Evolutionary conservation across 1,140 invertebrate species (phyloP).

Genomic region (Diorhabda sublineata): DNA sequence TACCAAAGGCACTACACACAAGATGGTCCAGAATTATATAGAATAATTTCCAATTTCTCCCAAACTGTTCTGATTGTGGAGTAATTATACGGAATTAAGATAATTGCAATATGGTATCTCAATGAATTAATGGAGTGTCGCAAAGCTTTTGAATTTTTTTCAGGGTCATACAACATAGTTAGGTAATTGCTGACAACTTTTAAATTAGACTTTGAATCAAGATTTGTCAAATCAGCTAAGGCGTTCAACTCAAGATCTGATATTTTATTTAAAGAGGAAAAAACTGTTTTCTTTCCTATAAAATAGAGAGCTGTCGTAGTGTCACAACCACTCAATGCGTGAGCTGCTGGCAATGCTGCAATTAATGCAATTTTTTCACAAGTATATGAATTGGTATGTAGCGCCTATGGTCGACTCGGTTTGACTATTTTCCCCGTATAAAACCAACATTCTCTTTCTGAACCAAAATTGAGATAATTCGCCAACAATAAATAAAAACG

Average conservation of each 20-base stretch:
- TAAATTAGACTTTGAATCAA: too few species aligned
- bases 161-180: too few species aligned
- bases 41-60: too few species aligned
- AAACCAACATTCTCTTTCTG: not conserved
- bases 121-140: too few species aligned
- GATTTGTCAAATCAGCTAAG: too few species aligned
- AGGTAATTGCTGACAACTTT: too few species aligned
- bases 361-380: not conserved
- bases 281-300: not conserved
- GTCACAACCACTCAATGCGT: not conserved
- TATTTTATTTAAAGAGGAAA: not conserved
- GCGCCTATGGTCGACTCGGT: not conserved
- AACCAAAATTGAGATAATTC: not conserved
- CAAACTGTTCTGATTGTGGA: too few species aligned
- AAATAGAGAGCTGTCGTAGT: not conserved
- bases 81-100: too few species aligned
- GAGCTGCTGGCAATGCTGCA: not conserved
- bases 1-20: too few species aligned
- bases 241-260: not conserved
- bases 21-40: too few species aligned
- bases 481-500: not conserved
- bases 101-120: too few species aligned
- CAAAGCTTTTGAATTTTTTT: too few species aligned
- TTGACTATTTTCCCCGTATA: not conserved
- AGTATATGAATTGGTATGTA: not conserved